Conservation (phyloP, 1,140 invertebrate genomes). For the Macrobrachium rosenbergii region DNA sequence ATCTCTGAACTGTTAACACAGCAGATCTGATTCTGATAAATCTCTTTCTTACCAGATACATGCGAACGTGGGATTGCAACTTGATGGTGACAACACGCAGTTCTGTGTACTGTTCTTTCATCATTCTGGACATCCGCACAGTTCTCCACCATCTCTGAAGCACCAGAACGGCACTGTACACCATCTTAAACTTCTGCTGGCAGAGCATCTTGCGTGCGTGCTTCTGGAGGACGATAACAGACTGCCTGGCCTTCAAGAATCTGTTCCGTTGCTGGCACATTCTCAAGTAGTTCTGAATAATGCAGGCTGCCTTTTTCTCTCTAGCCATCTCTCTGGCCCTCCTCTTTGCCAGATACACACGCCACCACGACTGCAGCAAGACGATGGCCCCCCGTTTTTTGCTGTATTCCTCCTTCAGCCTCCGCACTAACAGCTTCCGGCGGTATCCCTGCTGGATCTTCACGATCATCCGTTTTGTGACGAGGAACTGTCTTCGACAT, state of each 20-base stretch:
- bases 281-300: conserved; percentile 7
- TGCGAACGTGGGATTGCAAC: conserved; percentile 44
- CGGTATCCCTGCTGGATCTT: conserved; percentile 35
- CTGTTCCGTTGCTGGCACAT: conserved; percentile 1
- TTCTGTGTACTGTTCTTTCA: conserved; percentile 47
- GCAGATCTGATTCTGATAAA: conserved; percentile 23
- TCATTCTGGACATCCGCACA: neutral
- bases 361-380: conserved; percentile 41
- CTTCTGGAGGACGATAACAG: neutral
- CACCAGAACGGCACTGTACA: neutral
- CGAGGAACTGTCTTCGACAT: conserved; percentile 29
- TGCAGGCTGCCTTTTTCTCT: neutral
- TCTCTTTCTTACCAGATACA: conserved; percentile 21
- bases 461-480: neutral
- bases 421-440: conserved; percentile 10
- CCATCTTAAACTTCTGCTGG: neutral
- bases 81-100: conserved; percentile 33
- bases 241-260: neutral
- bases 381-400: conserved; percentile 28
- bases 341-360: neutral
- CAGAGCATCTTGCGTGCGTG: conserved; percentile 6
- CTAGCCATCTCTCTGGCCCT: neutral
- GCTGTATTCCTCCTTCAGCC: neutral
- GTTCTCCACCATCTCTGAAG: conserved; percentile 45
- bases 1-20: conserved; percentile 40